Percentiles rank a stretch among this genome's conserved stretches.
Conservation (phyloP, 2,888 invertebrate genomes). For the Callinectes sapidus region DNA sequence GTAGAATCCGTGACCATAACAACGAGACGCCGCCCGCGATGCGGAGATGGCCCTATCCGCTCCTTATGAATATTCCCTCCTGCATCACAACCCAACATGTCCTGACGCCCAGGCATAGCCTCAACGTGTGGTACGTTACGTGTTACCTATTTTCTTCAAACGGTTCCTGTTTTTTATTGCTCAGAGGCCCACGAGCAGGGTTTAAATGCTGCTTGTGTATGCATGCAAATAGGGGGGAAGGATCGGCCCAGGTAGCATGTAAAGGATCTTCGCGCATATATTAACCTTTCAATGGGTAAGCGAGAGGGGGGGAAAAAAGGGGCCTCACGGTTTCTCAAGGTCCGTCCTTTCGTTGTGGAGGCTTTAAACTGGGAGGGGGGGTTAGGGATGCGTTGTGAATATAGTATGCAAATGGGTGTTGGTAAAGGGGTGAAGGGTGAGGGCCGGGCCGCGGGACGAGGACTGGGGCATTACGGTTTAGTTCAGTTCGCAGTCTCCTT, state of each 20-base stretch:
- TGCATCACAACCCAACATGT: slow-evolving; percentile 9
- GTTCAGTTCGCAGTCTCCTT: background rate
- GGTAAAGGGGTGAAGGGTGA: slow-evolving; percentile 22
- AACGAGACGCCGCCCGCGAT: slow-evolving; percentile 54
- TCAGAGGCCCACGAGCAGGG: slow-evolving; percentile 32
- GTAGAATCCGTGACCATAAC: slow-evolving; percentile 48
- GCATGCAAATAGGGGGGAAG: slow-evolving; percentile 60
- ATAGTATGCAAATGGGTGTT: slow-evolving; percentile 38
- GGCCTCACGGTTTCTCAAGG: slow-evolving; percentile 54
- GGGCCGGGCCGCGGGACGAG: slow-evolving; percentile 28
- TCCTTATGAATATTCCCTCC: slow-evolving; percentile 56
- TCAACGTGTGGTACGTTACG: slow-evolving; percentile 55
- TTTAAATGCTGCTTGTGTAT: slow-evolving; percentile 65
- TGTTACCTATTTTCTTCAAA: slow-evolving; percentile 43
- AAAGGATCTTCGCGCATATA: slow-evolving; percentile 67
- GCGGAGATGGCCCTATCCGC: background rate
- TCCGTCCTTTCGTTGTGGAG: slow-evolving; percentile 18
- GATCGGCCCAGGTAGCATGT: slow-evolving; percentile 65
- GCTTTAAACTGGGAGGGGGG: background rate
- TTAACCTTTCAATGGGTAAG: slow-evolving; percentile 54
- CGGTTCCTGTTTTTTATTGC: slow-evolving; percentile 49
- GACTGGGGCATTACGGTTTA: background rate
- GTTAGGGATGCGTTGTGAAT: slow-evolving; percentile 31
- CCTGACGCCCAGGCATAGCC: background rate
- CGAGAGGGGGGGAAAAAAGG: slow-evolving; percentile 33